Percentiles rank a stretch among this genome's conserved stretches.
These are phyloP conservation scores for Sterna hirundo DNA, from an alignment of 2,113 vertebrate species.

Conservation along the genomic window DNA sequence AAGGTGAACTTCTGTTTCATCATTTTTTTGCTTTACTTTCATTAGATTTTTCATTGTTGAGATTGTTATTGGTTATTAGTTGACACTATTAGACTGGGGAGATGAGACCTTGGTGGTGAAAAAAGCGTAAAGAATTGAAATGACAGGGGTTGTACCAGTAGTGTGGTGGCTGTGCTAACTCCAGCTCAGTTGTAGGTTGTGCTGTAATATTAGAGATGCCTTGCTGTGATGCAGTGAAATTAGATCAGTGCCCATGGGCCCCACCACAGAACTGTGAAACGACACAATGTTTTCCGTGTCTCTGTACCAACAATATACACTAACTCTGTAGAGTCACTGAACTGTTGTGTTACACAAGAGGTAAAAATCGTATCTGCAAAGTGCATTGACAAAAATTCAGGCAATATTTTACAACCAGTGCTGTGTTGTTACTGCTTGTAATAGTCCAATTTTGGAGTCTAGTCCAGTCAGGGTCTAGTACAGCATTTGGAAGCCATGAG, in stretches of 20 bases:
- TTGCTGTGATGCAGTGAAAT: constrained; percentile 7
- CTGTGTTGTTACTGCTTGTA: neutral
- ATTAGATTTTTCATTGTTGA: neutral
- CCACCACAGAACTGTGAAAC: neutral
- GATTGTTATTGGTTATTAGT: neutral
- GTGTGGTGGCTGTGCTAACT: neutral
- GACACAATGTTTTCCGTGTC: neutral
- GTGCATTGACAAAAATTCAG: neutral
- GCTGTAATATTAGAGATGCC: neutral
- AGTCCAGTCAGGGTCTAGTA: neutral
- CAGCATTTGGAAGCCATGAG: neutral
- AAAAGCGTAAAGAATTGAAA: constrained; percentile 30
- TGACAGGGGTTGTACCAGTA: neutral
- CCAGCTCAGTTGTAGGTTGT: neutral
- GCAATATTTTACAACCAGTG: neutral
- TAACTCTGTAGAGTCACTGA: neutral
- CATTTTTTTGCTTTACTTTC: neutral
- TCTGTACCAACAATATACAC: neutral
- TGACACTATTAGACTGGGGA: neutral
- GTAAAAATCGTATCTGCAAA: neutral
- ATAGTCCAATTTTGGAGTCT: neutral
- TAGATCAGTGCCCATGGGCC: constrained; percentile 27
- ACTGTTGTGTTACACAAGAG: neutral
- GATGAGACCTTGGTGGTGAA: constrained; percentile 8
- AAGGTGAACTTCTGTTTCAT: neutral